Evolutionary conservation across 2,797 vertebrate genomes (phyloP).

Genomic region (Tokudaia muenninki): DNA sequence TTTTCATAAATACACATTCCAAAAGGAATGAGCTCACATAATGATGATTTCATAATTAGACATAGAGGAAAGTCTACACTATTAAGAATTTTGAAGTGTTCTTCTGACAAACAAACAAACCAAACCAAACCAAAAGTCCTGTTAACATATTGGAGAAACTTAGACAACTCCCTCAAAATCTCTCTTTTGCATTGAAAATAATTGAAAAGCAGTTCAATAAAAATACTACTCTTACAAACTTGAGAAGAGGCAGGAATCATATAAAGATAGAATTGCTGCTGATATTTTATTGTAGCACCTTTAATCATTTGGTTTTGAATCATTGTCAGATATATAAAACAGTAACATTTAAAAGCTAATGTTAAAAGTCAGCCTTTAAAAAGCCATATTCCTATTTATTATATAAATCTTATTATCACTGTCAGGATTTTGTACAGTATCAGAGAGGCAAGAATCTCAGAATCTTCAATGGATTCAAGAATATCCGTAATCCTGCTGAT

Average conservation of each 20-base stretch:
- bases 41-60: neutral
- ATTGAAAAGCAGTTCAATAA: neutral
- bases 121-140: neutral
- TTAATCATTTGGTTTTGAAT: slow-evolving; percentile 37
- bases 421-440: neutral
- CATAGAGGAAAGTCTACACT: neutral
- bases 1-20: neutral
- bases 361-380: neutral
- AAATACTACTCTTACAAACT: neutral
- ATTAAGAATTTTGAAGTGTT: slow-evolving; percentile 20
- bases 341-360: neutral
- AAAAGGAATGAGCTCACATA: slow-evolving; percentile 2
- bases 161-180: neutral
- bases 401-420: neutral
- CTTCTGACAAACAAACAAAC: neutral
- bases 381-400: neutral
- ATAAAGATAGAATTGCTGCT: neutral
- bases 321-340: neutral
- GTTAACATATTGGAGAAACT: neutral
- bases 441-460: neutral
- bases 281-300: neutral
- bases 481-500: neutral
- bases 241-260: neutral
- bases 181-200: neutral
- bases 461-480: neutral